Conservation (phyloP, 2,113 vertebrate genomes). For the Thermophis baileyi region DNA sequence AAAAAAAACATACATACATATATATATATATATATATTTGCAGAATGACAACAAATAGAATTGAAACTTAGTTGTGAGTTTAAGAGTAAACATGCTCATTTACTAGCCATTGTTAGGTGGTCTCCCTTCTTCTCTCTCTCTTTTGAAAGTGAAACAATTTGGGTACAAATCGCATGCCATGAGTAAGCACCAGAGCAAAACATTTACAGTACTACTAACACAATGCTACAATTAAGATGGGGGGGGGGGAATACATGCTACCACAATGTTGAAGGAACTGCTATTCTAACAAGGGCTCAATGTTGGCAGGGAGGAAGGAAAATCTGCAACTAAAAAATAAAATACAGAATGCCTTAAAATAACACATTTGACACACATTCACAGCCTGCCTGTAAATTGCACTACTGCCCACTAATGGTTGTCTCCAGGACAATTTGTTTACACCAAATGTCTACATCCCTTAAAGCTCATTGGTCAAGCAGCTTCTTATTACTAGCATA, state of each 20-base stretch:
- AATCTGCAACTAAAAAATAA: neutral
- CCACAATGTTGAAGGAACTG: neutral
- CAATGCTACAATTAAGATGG: neutral
- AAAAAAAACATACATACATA: too few species aligned
- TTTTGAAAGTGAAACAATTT: neutral
- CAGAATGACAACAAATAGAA: neutral
- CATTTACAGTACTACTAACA: neutral
- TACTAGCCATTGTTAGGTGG: neutral
- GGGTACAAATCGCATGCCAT: too few species aligned
- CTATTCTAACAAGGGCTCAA: neutral
- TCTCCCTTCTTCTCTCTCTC: neutral
- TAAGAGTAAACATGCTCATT: neutral
- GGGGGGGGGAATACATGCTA: too few species aligned
- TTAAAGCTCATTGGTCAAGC: neutral
- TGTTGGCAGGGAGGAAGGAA: neutral
- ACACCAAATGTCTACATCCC: neutral
- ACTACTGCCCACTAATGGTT: neutral
- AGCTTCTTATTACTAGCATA: neutral
- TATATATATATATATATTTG: too few species aligned
- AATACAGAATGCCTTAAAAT: neutral
- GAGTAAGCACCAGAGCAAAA: neutral
- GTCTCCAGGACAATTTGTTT: neutral
- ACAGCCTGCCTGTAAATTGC: neutral
- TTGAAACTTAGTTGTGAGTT: neutral
- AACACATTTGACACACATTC: neutral